Evolutionary conservation across 2,113 vertebrate species (phyloP), one percentile per base, ranked within the genome.

Genomic region (Puffinus mauretanicus): DNA sequence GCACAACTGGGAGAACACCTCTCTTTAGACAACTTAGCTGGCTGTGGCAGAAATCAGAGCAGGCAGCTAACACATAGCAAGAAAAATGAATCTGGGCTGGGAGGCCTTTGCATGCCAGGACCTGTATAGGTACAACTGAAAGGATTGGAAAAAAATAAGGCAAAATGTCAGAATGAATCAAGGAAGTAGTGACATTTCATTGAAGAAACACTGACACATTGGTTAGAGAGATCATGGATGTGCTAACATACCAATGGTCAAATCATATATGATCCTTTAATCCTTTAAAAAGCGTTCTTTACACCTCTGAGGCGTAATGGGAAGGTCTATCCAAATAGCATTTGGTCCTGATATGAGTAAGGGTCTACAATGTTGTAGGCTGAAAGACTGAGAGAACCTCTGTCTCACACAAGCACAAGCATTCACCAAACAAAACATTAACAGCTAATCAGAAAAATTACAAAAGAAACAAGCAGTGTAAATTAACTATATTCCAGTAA

Each of bases 101-200:
- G 3, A 8, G 4, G 0, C 4, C 16, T 21, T 25, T 2, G 2
- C 16, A 20, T 52, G 34, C 21, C 22, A 46, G 11, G 10, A 15
- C 6, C 22, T 46, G 13, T 11, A 58, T 3, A 84, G 32, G 22
- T 66, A 11, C 17, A 79, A 9, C 24, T 70, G 47, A 78, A 90
- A 52, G 10, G 17, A 51, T 0, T 72, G n/a, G 18, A 4, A 19
- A 57, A 72, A 65, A 91, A 29, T 13, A 18, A 76, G 24, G 10
- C 9, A 73, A 46, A 88, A 87, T 1, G 0, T 58, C 57, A 67
- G 42, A 83, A 93, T 21, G 58, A 82, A 38, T 20, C 11, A 65
- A 47, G 29, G 34, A 90, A 64, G 1, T 51, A 60, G 26, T 57
- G 67, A 47, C 13, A 21, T 82, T 55, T 69, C 13, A n/a, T 34